Evolutionary conservation across 1,140 invertebrate genomes (phyloP).

Genomic region (Lordiphosa clarofinis): DNA sequence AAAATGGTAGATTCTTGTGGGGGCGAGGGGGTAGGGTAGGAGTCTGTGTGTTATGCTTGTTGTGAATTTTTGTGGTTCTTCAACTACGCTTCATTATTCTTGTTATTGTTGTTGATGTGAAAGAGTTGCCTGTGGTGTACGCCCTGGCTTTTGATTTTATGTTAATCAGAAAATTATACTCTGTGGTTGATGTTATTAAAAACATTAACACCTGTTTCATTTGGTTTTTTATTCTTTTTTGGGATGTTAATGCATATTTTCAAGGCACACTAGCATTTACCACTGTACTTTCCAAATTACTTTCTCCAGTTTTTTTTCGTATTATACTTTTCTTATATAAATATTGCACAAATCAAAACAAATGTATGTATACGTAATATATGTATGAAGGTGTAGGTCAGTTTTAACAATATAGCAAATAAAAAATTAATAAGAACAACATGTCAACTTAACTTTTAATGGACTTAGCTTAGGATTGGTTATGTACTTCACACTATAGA

Average conservation of each 20-base stretch:
- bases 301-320: slow-evolving; percentile 43
- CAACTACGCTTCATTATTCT: slow-evolving; percentile 18
- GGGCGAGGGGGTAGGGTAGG: slow-evolving; percentile 25
- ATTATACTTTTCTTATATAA: slow-evolving; percentile 61
- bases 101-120: slow-evolving; percentile 23
- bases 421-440: slow-evolving; percentile 66
- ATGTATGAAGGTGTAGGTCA: slow-evolving; percentile 3
- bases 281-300: slow-evolving; percentile 67
- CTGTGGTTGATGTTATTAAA: slow-evolving; percentile 23
- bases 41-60: slow-evolving; percentile 67
- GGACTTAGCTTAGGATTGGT: slow-evolving; percentile 58
- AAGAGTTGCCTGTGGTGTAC: slow-evolving; percentile 7
- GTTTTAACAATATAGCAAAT: slow-evolving; percentile 68
- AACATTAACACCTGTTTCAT: slow-evolving; percentile 40
- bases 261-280: slow-evolving; percentile 78
- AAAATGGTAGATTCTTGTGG: slow-evolving; percentile 21
- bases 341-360: slow-evolving; percentile 76
- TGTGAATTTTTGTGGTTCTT: slow-evolving; percentile 46
- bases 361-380: slow-evolving; percentile 38
- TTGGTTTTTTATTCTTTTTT: slow-evolving; percentile 28
- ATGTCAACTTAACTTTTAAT: slow-evolving; percentile 55
- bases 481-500: slow-evolving; percentile 6
- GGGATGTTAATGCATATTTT: slow-evolving; percentile 66
- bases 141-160: slow-evolving; percentile 22
- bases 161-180: slow-evolving; percentile 29